Percentiles rank a stretch among this genome's conserved stretches.
Evolutionary conservation across 2,797 vertebrate genomes (phyloP).

Genomic region (Furcifer pardalis): DNA sequence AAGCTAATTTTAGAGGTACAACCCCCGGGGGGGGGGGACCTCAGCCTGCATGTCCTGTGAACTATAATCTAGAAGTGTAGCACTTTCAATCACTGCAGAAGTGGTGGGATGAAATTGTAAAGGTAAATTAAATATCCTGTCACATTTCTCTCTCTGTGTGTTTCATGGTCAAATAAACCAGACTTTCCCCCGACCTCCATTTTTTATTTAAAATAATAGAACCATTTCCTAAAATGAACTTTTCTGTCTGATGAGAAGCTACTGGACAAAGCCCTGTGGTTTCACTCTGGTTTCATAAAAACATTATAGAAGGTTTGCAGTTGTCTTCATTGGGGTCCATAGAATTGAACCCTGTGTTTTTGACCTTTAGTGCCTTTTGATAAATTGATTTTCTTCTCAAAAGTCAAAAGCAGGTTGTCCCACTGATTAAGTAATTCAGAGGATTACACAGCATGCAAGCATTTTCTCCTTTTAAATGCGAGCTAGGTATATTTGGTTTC

Average conservation of each 20-base stretch:
- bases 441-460: slow-evolving; percentile 2
- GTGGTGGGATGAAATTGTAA: background rate
- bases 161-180: background rate
- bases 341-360: slow-evolving; percentile 21
- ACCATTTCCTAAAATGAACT: background rate
- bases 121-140: background rate
- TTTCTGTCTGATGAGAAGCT: slow-evolving; percentile 1
- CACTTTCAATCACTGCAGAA: background rate
- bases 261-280: slow-evolving; percentile 7
- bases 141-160: background rate
- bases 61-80: background rate
- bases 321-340: slow-evolving; percentile 28
- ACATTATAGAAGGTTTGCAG: slow-evolving; percentile 7
- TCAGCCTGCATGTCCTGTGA: too few species aligned
- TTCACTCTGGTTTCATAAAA: slow-evolving; percentile 23
- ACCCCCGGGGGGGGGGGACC: too few species aligned
- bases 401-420: slow-evolving; percentile 12
- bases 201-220: background rate
- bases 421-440: slow-evolving; percentile 29
- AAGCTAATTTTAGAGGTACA: background rate
- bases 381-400: background rate
- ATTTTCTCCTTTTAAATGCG: slow-evolving; percentile 19
- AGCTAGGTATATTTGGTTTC: background rate
- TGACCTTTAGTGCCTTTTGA: background rate
- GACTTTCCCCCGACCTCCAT: background rate